Base-by-base conservation (phyloP, 2,888 invertebrate species). In the Amblyteles armatorius region DNA sequence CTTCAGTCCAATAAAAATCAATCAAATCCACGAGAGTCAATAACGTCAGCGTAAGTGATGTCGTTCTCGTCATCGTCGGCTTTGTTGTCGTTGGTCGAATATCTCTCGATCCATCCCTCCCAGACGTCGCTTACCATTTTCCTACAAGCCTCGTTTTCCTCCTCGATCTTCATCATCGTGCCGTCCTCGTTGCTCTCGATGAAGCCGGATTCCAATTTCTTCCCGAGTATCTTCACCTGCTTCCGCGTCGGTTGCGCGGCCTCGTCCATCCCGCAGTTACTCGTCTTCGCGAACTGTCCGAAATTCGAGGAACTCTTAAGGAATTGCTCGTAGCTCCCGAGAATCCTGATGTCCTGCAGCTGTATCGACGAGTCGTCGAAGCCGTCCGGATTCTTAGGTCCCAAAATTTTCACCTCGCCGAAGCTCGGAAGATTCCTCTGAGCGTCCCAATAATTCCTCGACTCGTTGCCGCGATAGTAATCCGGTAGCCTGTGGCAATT, bases 151-250 rank as follows among this genome's bases (percentile, higher is more conserved):
- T 83, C 83, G 19, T 82, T 73, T 11, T 91, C 88, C 7, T 90
- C 89, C 50, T 90, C 86, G 79, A 90, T 88, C 79, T 88, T 89
- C 16, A 89, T 87, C 16, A 89, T 78, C 74, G 84, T 88, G 1
- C 90, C 91, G 36, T 89, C 88, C 19, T 80, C 73, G 74, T 87
- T 88, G 6, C 87, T 89, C 65, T 88, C 88, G 36, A 89, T 83
- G 57, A 90, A 90, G 26, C 90, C 89, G 3, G 89, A 88, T 9
- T 91, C 92, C 33, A 91, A 73, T 77, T 90, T 93, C 74, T 90
- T 91, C 4, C 91, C 92, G 22, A 93, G 88, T 19, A 92, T 88
- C 73, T 91, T 92, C n/a, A 92, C 89, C 68, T 93, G 93, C 76
- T 90, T 92, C 44, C 90, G 90, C 40, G 86, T 88, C 1, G 79